phyloP scores from a whole-genome alignment of 2,888 invertebrate genomes.

The Rhamnusium bicolor region DNA sequence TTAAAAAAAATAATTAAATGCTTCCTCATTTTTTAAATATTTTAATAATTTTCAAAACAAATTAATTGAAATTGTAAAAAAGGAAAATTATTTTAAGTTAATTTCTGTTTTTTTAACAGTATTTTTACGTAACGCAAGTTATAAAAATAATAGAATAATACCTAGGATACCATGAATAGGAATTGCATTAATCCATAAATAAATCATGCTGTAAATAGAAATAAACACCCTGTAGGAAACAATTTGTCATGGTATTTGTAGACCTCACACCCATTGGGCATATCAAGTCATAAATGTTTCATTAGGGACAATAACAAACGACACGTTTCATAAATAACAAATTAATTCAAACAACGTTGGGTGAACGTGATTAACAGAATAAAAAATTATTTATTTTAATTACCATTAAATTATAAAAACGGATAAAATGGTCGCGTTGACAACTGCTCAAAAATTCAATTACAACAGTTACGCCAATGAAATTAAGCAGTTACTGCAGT shows the following conservation, averaged over 20 bases:
- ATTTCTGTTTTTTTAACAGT: no score
- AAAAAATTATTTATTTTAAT: slow-evolving; percentile 7
- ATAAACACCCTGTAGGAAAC: background rate
- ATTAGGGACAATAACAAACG: background rate
- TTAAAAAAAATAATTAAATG: no score
- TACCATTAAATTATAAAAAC: background rate
- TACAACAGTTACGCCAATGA: background rate
- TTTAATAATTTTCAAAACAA: no score
- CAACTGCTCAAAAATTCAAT: background rate
- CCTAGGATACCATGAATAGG: no score
- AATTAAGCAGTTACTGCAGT: background rate
- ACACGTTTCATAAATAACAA: slow-evolving; percentile 18
- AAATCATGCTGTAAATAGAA: background rate
- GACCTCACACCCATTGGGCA: slow-evolving; percentile 14
- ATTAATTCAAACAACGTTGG: slow-evolving; percentile 16
- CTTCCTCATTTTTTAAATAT: no score
- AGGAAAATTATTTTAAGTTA: no score
- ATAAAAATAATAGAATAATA: no score
- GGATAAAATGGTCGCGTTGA: background rate
- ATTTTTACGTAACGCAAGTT: no score
- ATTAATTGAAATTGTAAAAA: no score
- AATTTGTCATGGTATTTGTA: slow-evolving; percentile 13
- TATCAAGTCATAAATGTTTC: slow-evolving; percentile 19
- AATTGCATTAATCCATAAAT: background rate
- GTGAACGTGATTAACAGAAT: slow-evolving; percentile 20